phyloP scores from a whole-genome alignment of 2,888 invertebrate species.

The Sisyra terminalis region DNA sequence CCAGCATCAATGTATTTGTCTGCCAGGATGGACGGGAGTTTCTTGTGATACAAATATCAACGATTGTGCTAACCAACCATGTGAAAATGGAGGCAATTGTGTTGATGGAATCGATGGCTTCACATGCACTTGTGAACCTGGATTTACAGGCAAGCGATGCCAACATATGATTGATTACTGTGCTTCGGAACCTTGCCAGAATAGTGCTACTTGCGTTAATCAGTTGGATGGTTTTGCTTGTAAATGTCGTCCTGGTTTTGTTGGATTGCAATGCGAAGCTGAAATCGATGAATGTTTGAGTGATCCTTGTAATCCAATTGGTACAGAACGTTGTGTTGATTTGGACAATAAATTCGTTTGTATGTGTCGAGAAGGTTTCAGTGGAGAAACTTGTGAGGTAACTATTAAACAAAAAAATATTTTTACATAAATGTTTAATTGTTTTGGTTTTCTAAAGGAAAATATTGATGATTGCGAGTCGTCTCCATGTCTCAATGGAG shows the following conservation, averaged over 20 bases:
- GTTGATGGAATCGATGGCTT: conserved; percentile 72
- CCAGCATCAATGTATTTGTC: conserved; percentile 74
- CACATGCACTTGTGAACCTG: conserved; percentile 81
- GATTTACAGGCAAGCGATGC: conserved; percentile 83
- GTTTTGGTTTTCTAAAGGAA: conserved; percentile 19
- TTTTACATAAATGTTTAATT: not conserved
- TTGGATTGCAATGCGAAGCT: conserved; percentile 85
- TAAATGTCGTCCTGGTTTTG: conserved; percentile 83
- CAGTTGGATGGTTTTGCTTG: conserved; percentile 82
- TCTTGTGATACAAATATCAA: conserved; percentile 79
- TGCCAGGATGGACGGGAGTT: conserved; percentile 75
- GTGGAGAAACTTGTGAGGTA: conserved; percentile 65
- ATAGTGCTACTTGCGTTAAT: conserved; percentile 77
- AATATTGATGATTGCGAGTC: conserved; percentile 80
- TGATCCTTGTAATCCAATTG: conserved; percentile 79
- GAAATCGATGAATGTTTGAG: conserved; percentile 84
- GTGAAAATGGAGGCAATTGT: conserved; percentile 85
- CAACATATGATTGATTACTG: conserved; percentile 91
- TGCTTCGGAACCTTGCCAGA: conserved; percentile 75
- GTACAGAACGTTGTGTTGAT: conserved; percentile 81
- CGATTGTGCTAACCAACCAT: conserved; percentile 77
- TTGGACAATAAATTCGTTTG: conserved; percentile 76
- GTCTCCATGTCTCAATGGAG: conserved; percentile 77
- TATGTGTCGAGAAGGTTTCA: conserved; percentile 76
- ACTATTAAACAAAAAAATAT: conserved; percentile 11